These are phyloP conservation scores for Eilema sororculum DNA, from an alignment of 2,888 invertebrate genomes.

Conservation along the genomic window DNA sequence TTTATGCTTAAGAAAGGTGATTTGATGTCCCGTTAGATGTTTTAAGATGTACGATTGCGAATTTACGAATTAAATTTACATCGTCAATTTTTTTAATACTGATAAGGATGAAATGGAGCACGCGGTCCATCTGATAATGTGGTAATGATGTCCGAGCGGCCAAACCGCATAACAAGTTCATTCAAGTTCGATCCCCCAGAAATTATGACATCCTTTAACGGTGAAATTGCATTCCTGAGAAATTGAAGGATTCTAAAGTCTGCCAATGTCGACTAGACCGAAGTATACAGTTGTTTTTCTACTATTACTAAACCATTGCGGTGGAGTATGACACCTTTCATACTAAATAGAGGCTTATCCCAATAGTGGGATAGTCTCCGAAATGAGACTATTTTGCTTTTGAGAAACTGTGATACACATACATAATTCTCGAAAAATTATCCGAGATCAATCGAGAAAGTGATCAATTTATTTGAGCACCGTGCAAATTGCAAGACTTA, in stretches of 20 bases:
- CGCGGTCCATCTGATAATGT: background rate
- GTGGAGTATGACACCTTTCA: no score
- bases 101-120: background rate
- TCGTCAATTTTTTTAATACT: background rate
- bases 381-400: background rate
- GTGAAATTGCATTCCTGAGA: background rate
- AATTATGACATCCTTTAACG: background rate
- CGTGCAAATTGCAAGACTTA: slow-evolving; percentile 39
- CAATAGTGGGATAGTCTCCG: background rate
- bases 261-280: background rate
- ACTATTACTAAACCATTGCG: no score
- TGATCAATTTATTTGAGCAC: slow-evolving; percentile 9
- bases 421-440: background rate
- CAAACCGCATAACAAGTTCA: background rate
- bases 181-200: background rate
- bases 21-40: slow-evolving; percentile 27
- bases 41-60: slow-evolving; percentile 6
- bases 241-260: background rate
- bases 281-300: no score
- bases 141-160: background rate
- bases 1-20: slow-evolving; percentile 25
- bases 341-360: background rate
- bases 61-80: slow-evolving; percentile 20
- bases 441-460: background rate
- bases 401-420: background rate